A percentile compares a stretch with the other conserved stretches of the same genome.
phyloP scores from a whole-genome alignment of 2,113 vertebrate species.

The Okapia johnstoni region DNA sequence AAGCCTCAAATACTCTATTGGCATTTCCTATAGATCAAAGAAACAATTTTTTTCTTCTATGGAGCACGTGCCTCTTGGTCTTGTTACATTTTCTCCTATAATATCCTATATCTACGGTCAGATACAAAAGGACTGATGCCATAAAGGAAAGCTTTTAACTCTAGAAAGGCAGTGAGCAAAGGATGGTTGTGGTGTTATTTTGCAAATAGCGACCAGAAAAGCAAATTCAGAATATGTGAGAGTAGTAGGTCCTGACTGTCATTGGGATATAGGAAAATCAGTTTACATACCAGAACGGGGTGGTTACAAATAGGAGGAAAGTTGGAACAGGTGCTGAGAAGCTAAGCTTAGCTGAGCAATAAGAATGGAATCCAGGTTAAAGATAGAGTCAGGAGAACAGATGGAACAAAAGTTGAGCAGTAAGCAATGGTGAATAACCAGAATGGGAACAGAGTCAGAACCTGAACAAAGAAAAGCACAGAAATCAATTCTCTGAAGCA shows the following conservation, averaged over 20 bases:
- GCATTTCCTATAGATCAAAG: not conserved
- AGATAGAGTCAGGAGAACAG: conserved; percentile 46
- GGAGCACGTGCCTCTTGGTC: not conserved
- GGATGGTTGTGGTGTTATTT: not conserved
- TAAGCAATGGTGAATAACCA: not conserved
- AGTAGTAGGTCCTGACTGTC: not conserved
- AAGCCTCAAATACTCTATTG: not conserved
- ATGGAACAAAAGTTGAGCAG: conserved; percentile 20
- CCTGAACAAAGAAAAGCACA: not conserved
- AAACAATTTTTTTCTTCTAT: not conserved
- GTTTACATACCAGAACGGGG: not conserved
- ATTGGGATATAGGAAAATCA: not conserved
- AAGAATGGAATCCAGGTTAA: conserved; percentile 50
- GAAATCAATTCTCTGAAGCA: not conserved
- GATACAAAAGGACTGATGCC: not conserved
- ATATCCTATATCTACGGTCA: not conserved
- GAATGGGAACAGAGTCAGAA: not conserved
- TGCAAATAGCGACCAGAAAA: not conserved
- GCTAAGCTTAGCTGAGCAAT: conserved; percentile 50
- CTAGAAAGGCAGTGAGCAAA: not conserved
- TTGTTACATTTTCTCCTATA: not conserved
- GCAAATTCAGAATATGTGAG: not conserved
- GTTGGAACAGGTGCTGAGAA: conserved; percentile 44
- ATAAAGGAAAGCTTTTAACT: not conserved
- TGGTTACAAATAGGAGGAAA: not conserved